These are phyloP conservation scores for Hoplias malabaricus DNA, from an alignment of 2,113 vertebrate genomes.

Conservation along the genomic window DNA sequence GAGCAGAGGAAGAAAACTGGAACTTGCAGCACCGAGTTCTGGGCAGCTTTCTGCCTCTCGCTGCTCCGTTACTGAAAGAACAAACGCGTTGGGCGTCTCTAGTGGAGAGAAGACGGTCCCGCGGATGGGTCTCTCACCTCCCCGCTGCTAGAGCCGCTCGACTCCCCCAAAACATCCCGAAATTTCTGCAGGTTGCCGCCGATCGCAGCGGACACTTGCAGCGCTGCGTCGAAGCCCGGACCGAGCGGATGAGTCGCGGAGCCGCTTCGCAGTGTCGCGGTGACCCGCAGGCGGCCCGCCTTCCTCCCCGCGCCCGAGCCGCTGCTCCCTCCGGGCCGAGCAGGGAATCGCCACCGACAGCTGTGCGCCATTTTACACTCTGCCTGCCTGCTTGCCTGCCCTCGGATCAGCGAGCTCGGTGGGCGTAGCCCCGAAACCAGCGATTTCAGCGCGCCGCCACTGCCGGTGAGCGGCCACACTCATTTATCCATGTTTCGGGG, in stretches of 20 bases:
- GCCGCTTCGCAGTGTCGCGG: constrained; percentile 78
- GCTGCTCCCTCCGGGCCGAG: constrained; percentile 96
- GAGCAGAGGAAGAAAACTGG: too few relatives aligned
- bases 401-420: constrained; percentile 74
- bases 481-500: constrained; percentile 77
- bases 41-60: too few relatives aligned
- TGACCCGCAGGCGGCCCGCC: constrained; percentile 84
- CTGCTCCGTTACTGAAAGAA: too few relatives aligned
- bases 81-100: too few relatives aligned
- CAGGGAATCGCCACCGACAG: constrained; percentile 99
- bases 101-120: neutral
- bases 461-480: constrained; percentile 62
- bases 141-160: constrained; percentile 88
- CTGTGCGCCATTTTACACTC: constrained; percentile 99
- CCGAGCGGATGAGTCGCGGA: constrained; percentile 78
- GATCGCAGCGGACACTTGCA: constrained; percentile 92
- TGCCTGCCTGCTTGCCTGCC: constrained; percentile 80
- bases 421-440: constrained; percentile 82
- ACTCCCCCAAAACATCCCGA: constrained; percentile 92
- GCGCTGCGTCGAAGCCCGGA: constrained; percentile 91
- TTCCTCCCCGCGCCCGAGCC: constrained; percentile 86
- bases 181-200: constrained; percentile 95
- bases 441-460: constrained; percentile 69
- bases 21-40: too few relatives aligned
- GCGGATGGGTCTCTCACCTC: constrained; percentile 83